Conservation (phyloP, 2,888 invertebrate species). For the Eupithecia dodoneata region DNA sequence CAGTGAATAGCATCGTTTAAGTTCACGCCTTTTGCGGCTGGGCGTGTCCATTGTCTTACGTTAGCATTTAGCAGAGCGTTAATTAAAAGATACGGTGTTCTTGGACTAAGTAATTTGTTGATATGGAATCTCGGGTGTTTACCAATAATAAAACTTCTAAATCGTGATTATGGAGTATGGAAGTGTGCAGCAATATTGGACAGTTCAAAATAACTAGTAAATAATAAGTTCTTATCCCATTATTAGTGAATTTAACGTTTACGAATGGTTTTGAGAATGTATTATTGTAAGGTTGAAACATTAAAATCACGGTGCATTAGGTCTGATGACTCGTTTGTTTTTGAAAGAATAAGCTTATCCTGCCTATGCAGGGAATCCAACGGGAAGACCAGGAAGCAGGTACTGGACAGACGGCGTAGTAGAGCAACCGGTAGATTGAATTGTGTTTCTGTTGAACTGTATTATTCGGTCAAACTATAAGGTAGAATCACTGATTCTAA, state of each 20-base stretch:
- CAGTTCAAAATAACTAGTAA: background rate
- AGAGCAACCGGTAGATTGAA: too few species aligned
- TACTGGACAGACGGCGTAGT: too few species aligned
- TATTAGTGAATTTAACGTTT: background rate
- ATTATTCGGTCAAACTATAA: too few species aligned
- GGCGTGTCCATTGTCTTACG: constrained; percentile 49
- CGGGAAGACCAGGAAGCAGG: too few species aligned
- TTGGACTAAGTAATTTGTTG: background rate
- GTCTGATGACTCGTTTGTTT: background rate
- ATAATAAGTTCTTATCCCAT: background rate
- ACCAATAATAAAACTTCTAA: background rate
- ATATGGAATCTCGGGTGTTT: background rate
- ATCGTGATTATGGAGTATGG: background rate
- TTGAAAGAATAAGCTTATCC: too few species aligned
- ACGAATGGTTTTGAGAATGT: background rate
- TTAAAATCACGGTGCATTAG: background rate
- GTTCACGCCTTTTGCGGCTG: constrained; percentile 65
- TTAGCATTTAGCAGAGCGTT: constrained; percentile 5
- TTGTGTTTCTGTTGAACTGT: too few species aligned
- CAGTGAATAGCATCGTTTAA: constrained; percentile 70
- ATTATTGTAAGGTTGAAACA: background rate
- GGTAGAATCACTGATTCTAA: too few species aligned
- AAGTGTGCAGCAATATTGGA: background rate
- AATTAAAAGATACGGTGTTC: background rate
- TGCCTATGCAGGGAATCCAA: too few species aligned